Evolutionary conservation across 2,888 invertebrate species (phyloP), one percentile per base, ranked within the genome.

Genomic region (Saturnia pavonia): DNA sequence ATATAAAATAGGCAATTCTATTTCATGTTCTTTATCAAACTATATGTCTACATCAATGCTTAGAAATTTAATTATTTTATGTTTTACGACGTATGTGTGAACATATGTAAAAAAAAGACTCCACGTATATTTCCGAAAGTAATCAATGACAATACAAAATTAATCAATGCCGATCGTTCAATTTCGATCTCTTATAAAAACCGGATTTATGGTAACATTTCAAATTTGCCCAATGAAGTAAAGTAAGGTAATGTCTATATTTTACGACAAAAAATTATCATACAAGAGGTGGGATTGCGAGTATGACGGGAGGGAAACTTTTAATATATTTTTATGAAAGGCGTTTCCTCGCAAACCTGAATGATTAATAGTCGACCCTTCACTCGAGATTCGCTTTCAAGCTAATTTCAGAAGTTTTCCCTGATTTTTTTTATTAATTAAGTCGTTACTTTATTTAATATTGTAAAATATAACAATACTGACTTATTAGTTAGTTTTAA

Each of bases 311-410:
- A 83, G 80, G 84, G 81, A 88, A 91, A 89, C 82, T 88, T 90
- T 90, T 90, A 90, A 91, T 91, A 91, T 88, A 89, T 91, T 89
- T 89, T 90, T 88, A 88, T 89, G 88, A 88, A 91, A 90, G 84
- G 85, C 86, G 78, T 89, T 90, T 89, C 87, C 85, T 86, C 86
- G 88, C 83, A 83, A 87, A 82, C 84, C 82, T 83, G 83, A 85
- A 89, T 92, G 92, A 92, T 92, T 90, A 91, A 92, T 92, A 84
- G 82, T 76, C 82, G 87, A 84, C 88, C 89, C 89, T 89, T 88
- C 88, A 89, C 79, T 82, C 81, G 81, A 78, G 85, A 84, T 87
- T 82, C 85, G 83, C 83, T 84, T 81, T 78, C 79, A 75, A 80
- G 85, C 86, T 87, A 86, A 88, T 88, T 87, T 83, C 79, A 81